Evolutionary conservation across 2,888 invertebrate species (phyloP), one percentile per base, ranked within the genome.

Genomic region (Eupithecia centaureata): DNA sequence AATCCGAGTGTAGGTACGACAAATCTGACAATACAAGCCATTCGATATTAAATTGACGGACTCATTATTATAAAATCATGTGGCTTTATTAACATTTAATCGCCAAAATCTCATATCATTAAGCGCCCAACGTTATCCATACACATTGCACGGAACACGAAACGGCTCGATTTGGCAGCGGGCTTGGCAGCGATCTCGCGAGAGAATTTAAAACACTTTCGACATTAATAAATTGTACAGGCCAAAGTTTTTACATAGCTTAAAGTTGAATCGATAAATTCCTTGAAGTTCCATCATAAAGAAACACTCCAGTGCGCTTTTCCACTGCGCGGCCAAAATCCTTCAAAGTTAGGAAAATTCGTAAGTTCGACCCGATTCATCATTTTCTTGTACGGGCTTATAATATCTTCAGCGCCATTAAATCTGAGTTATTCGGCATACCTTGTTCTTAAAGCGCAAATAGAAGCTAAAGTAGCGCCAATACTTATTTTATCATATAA

Each of bases 261-360:
- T 85, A 83, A 84, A 85, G 80, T 84, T 70, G 70, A 82, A 84
- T 88, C 86, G 82, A 88, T 90, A 88, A 89, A 86, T 85, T 87
- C 81, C 74, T 73, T 66, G 77, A 89, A 91, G 85, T 89, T 86
- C 78, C 78, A 80, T 86, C 86, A 82, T 89, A 88, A 90, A 89
- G 90, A 86, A 88, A 89, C 89, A 89, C 86, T 90, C 76, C 80
- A 85, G 82, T 87, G 88, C 87, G 82, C 88, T 88, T 85, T 85
- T 82, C 77, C 83, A 86, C 83, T 86, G 82, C 80, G 81, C 77
- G 82, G 82, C 84, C 82, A 77, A 78, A 80, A 86, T 86, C 84
- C 86, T 86, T 82, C 82, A 78, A 88, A 89, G 80, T 88, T 87
- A 77, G 81, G 83, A 81, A 86, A 85, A 84, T 86, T 86, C 81